A percentile compares a stretch with the other conserved stretches of the same genome.
phyloP scores from a whole-genome alignment of 2,113 vertebrate genomes.

The Muntiacus muntjak region DNA sequence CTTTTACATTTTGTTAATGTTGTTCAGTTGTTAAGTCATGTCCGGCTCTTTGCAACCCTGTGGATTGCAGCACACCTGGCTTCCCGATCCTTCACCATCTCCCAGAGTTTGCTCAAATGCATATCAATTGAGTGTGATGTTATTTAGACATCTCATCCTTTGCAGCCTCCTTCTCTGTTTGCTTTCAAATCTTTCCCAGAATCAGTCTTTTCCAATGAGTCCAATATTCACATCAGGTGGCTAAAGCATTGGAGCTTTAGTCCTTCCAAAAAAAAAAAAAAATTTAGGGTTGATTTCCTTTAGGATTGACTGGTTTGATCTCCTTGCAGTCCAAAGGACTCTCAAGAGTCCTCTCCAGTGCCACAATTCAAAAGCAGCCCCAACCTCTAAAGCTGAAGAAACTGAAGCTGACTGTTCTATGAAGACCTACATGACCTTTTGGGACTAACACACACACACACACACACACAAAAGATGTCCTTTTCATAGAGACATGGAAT shows the following conservation, averaged over 20 bases:
- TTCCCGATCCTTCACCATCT: neutral
- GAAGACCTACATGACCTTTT: neutral
- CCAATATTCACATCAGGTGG: neutral
- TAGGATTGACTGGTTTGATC: neutral
- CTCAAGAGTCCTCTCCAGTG: neutral
- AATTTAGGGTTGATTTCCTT: neutral
- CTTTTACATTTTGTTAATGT: neutral
- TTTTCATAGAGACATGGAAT: neutral
- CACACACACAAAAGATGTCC: neutral
- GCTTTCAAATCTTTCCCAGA: neutral
- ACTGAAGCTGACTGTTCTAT: neutral
- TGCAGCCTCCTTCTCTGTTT: neutral
- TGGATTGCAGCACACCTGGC: neutral
- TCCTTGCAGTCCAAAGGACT: neutral
- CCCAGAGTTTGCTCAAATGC: neutral
- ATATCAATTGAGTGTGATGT: neutral
- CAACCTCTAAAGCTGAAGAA: neutral
- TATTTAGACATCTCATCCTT: neutral
- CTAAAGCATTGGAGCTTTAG: neutral
- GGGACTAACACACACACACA: neutral
- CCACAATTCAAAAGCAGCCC: neutral
- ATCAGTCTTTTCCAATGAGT: neutral
- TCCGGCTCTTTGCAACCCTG: rapidly evolving
- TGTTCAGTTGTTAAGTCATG: neutral
- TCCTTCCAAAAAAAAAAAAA: neutral